Evolutionary conservation across 2,888 invertebrate species (phyloP), one percentile per base, ranked within the genome.

Genomic region (Ashinkailepas kermadecensis): DNA sequence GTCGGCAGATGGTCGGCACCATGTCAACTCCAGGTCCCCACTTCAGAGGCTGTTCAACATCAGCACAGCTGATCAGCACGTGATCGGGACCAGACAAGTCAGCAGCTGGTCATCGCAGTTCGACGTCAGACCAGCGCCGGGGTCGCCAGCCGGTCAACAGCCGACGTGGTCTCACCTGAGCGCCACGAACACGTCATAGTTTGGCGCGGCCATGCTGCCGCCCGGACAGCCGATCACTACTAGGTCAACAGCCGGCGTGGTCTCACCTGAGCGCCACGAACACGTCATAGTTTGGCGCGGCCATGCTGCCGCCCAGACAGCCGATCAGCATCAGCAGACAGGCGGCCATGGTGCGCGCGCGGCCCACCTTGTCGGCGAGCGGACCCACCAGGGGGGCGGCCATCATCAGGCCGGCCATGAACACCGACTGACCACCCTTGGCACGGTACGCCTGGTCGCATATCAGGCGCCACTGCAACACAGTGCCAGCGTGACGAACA

Each of bases 241-340:
- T 56, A 74, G 74, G 23, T 39, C 23, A 23, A 18, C 56, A 74
- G 56, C 13, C 13, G 56, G 25, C 54, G 39, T 4, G n/a, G n/a
- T 64, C 74, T 56, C 54, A 74, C 74, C 74, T 54, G 56, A 74
- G 74, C 10, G 56, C 2, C 54, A 74, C 56, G 56, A 74, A 74
- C 11, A 74, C 21, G 21, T 74, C 74, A 21, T 56, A n/a, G 21
- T 54, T 54, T 56, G 74, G 74, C 21, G 74, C 74, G 54, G 74
- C 74, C 74, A 74, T 74, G 56, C 74, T 74, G 74, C 74, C 74
- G 10, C 74, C 74, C 21, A 74, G 56, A 21, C 74, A 74, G 74
- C 18, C 74, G 8, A 56, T 15, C 74, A 74, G 74, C 74, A 21
- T 21, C 74, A 74, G 74, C 21, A 54, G 56, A 18, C 56, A 74